Conservation (phyloP, 1,140 invertebrate species). For the Eumaeus atala region DNA sequence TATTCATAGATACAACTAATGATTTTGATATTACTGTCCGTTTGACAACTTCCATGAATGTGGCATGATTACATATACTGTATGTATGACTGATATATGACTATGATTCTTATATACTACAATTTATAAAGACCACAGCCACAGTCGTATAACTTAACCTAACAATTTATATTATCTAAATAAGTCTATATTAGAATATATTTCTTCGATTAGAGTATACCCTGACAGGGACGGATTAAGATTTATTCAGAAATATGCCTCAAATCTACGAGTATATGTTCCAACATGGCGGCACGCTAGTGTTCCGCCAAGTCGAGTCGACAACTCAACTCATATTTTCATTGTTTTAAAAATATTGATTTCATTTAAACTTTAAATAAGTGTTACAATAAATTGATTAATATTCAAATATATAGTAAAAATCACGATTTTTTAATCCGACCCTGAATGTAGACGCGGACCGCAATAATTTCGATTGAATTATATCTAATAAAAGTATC, state of each 20-base stretch:
- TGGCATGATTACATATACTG: conserved; percentile 1
- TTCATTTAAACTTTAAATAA: too few species aligned
- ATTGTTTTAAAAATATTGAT: too few species aligned
- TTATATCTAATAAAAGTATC: conserved; percentile 33
- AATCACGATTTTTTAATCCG: not conserved
- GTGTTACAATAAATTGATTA: too few species aligned
- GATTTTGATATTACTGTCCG: too few species aligned
- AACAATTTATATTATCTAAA: conserved; percentile 20
- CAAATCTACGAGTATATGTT: too few species aligned
- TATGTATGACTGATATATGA: conserved; percentile 27
- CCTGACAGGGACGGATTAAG: conserved; percentile 8
- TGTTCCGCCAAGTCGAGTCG: too few species aligned
- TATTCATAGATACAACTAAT: too few species aligned
- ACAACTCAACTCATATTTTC: too few species aligned
- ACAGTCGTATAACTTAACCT: conserved; percentile 50
- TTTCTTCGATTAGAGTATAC: not conserved
- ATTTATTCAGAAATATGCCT: not conserved
- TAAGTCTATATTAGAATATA: conserved; percentile 10
- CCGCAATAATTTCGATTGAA: conserved; percentile 21
- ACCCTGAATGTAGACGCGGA: not conserved
- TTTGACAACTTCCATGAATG: not conserved
- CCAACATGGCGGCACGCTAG: too few species aligned
- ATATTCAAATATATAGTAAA: too few species aligned
- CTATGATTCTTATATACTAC: conserved; percentile 58
- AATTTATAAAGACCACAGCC: conserved; percentile 56